These are phyloP conservation scores for Manis javanica DNA, from an alignment of 2,797 vertebrate genomes.

Conservation along the genomic window DNA sequence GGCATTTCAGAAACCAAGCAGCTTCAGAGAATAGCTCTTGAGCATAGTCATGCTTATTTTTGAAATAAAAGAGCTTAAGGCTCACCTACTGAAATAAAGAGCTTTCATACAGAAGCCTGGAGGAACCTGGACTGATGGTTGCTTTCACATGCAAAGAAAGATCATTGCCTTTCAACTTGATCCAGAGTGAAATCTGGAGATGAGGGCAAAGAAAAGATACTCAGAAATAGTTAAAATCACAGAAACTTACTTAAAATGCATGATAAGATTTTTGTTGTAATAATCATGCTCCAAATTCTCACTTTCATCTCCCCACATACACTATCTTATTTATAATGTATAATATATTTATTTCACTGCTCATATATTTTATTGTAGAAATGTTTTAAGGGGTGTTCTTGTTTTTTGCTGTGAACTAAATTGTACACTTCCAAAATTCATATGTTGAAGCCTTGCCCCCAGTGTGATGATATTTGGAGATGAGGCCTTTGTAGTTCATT, in stretches of 20 bases:
- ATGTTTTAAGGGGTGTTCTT: not conserved
- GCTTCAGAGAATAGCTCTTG: slow-evolving; percentile 1
- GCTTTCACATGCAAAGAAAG: not conserved
- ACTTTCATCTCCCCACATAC: not conserved
- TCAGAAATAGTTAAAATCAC: not conserved
- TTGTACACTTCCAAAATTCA: not conserved
- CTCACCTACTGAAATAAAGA: slow-evolving; percentile 10
- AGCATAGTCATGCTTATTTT: slow-evolving; percentile 8
- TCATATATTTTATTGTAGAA: not conserved
- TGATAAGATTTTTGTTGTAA: not conserved
- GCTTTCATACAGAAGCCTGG: not conserved
- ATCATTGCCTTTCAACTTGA: not conserved
- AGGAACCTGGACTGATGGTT: not conserved
- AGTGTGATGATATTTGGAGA: not conserved
- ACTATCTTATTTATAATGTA: not conserved
- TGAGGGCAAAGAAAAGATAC: not conserved
- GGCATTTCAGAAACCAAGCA: slow-evolving; percentile 50
- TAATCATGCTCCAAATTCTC: not conserved
- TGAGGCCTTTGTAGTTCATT: not conserved
- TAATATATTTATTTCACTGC: not conserved
- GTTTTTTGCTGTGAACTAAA: not conserved
- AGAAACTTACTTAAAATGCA: not conserved
- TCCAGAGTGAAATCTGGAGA: slow-evolving; percentile 11
- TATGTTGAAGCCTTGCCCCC: not conserved
- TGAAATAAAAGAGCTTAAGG: slow-evolving; percentile 4